Evolutionary conservation across 2,113 vertebrate species (phyloP).

Genomic region (Artemisiospiza belli): DNA sequence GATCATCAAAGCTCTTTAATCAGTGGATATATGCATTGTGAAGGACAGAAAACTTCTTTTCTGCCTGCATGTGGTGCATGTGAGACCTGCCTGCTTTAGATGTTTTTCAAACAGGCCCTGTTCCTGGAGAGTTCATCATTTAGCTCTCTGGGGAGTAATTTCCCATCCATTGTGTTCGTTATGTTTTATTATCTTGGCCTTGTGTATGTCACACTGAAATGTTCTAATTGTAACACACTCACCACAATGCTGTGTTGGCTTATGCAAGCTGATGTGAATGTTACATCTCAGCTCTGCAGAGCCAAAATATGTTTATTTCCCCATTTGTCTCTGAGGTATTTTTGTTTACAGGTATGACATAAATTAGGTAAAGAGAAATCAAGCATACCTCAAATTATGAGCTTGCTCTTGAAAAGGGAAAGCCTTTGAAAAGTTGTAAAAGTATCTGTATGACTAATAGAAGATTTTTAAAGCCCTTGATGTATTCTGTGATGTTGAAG

Average conservation of each 20-base stretch:
- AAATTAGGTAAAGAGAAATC: not conserved
- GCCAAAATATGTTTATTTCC: not conserved
- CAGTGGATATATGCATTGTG: not conserved
- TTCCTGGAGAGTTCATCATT: not conserved
- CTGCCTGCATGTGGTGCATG: not conserved
- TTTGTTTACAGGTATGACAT: not conserved
- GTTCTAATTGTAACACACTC: not conserved
- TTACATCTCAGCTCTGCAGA: not conserved
- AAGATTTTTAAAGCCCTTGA: not conserved
- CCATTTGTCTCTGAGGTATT: not conserved
- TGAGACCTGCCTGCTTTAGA: not conserved
- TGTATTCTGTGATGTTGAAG: not conserved
- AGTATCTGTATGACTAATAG: not conserved
- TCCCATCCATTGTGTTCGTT: not conserved
- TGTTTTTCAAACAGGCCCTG: not conserved
- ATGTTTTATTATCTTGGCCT: not conserved
- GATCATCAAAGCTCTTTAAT: constrained; percentile 19
- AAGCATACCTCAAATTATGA: not conserved
- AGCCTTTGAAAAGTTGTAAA: not conserved
- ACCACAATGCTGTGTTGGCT: not conserved
- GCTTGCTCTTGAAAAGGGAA: not conserved
- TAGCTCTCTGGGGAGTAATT: not conserved
- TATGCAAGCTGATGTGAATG: not conserved
- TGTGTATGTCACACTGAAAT: not conserved
- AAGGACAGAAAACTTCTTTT: not conserved